Base-by-base conservation (phyloP, 2,888 invertebrate species). In the Ichneumon xanthorius region DNA sequence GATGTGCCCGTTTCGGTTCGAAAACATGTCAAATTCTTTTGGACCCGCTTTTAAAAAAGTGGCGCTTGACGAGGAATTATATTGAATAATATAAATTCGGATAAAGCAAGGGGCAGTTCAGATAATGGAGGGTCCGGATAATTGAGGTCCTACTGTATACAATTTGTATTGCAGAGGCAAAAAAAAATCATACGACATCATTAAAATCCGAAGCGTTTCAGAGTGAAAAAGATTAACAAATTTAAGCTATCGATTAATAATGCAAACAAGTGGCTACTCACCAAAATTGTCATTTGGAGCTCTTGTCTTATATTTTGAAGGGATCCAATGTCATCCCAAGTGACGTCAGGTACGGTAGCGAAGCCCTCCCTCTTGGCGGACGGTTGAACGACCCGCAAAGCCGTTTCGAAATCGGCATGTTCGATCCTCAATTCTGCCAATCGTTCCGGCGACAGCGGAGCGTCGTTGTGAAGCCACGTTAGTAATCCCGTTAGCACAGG, bases 311-410 rank as follows among this genome's bases (percentile, higher is more conserved):
- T 97, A 92, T 97, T 96, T 73, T 95, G 95, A 73, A 99, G 94
- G 0, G 99, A 99, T 0, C 99, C 99, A 88, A 99, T 96, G 95
- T 99, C 99, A 55, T 98, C 96, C 99, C 99, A 99, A 1, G 98
- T 98, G 0, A 98, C 98, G 95, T 99, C 98, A 2, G 99, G 99
- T 16, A 99, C 98, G 0, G 99, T 99, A 1, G 98, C 98, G 94
- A 99, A 99, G 72, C 99, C 99, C 95, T 99, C 99, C 88, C 99
- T 95, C 91, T 99, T 99, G 0, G 99, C 97, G 73, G 98, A 98
- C 0, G 99, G 99, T 93, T 98, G 98, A 6, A 98, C 97, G 79
- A 96, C 95, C 92, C 97, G 97, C 37, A 98, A 94, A 4, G 98
- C 98, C 89, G 95, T 95, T 79, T 96, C 92, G 90, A 98, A 98